Conservation (phyloP, 2,888 invertebrate genomes). For the Nematopogon swammerdamellus region DNA sequence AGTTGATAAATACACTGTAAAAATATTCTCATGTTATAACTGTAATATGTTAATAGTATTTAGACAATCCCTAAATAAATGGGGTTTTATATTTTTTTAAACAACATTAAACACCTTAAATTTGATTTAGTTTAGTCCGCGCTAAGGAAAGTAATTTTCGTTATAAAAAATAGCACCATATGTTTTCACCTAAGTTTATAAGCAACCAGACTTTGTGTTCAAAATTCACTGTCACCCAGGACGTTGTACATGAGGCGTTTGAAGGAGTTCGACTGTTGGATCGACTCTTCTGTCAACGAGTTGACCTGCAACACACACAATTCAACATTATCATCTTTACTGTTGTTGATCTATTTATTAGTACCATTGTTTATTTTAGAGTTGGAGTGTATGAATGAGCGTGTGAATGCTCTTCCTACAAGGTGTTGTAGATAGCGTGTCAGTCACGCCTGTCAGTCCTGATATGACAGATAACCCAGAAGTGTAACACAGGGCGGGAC, state of each 20-base stretch:
- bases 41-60: neutral
- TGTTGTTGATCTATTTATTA: too few species aligned
- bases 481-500: too few species aligned
- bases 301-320: slow-evolving; percentile 59
- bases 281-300: slow-evolving; percentile 71
- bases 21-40: neutral
- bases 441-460: too few species aligned
- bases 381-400: too few species aligned
- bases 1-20: neutral
- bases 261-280: slow-evolving; percentile 90
- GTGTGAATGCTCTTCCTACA: too few species aligned
- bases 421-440: too few species aligned
- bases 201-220: slow-evolving; percentile 13
- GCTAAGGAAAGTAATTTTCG: neutral
- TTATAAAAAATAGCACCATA: neutral
- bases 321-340: too few species aligned
- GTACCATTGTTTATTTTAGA: too few species aligned
- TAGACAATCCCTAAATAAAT: neutral
- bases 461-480: too few species aligned
- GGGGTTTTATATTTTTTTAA: neutral
- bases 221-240: slow-evolving; percentile 71
- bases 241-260: slow-evolving; percentile 91
- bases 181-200: neutral
- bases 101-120: neutral
- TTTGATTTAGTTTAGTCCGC: neutral